A percentile compares a stretch with the other conserved stretches of the same genome.
Conservation (phyloP, 64 coral and sea anemone genomes). For the Astreopora myriophthalma region DNA sequence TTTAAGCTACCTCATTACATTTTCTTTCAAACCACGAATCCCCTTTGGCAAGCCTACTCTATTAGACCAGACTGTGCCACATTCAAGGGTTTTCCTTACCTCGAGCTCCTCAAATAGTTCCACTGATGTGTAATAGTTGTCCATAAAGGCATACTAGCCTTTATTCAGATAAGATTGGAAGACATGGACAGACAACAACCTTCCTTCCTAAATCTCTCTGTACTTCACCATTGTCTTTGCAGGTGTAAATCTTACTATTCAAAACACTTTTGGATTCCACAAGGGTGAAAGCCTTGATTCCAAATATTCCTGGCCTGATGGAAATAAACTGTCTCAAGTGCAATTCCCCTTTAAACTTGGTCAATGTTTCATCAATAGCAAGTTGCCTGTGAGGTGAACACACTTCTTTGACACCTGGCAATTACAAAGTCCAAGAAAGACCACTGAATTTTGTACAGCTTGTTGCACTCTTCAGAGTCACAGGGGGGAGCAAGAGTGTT, state of each 20-base stretch:
- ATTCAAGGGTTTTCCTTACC: background rate
- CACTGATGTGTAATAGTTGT: constrained; percentile 19
- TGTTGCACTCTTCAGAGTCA: background rate
- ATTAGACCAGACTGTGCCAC: constrained; percentile 9
- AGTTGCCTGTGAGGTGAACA: background rate
- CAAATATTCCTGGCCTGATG: constrained; percentile 5
- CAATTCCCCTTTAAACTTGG: no score
- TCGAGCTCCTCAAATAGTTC: constrained; percentile 13
- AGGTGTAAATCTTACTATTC: constrained; percentile 19
- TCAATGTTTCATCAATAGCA: no score
- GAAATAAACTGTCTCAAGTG: no score
- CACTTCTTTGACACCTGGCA: background rate
- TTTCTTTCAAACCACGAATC: no score
- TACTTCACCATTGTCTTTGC: constrained; percentile 33
- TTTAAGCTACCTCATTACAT: background rate
- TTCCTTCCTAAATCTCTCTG: no score
- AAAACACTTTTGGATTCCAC: constrained; percentile 27
- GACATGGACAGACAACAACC: background rate
- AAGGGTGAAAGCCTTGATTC: constrained; percentile 28
- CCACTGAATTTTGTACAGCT: constrained; percentile 45
- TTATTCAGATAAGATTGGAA: constrained; percentile 14
- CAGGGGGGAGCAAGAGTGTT: constrained; percentile 15
- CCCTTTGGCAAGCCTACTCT: constrained; percentile 11
- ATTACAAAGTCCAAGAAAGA: constrained; percentile 20
- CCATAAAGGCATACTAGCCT: constrained; percentile 20